Base-by-base conservation (phyloP, 2,888 invertebrate genomes). In the Aspidiotus rigidus region DNA sequence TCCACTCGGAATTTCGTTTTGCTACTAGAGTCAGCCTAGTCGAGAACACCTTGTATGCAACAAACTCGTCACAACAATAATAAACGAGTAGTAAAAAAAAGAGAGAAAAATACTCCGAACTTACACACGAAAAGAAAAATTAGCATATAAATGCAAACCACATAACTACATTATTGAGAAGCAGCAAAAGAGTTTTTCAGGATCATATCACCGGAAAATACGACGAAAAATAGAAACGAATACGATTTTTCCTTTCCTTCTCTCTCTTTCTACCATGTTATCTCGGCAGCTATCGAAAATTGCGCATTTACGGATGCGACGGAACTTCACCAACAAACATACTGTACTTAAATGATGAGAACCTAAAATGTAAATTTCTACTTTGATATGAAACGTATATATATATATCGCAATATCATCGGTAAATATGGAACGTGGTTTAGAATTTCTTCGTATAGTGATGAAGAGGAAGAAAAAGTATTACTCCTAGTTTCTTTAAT, bases 121-220 rank as follows among this genome's bases (percentile, higher is more conserved):
- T 28, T 28, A 28, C 28, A 28, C 28, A 41, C 57, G 11, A 67
- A 67, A 59, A n/a, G 49, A 67, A 67, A 67, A 67, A 67, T 67
- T 67, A 67, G 59, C 67, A 67, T 67, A 67, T 67, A 67, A 67
- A 67, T 67, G 59, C 53, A 60, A 67, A 57, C 62, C 67, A 42
- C 39, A 59, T 67, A 67, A 67, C 59, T 44, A 67, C 49, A 67
- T 67, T 67, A 67, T 59, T 39, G 59, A 28, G 28, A 59, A 59
- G 49, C 42, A 57, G 44, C 63, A 53, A 67, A 39, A 17, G 59
- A 67, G 44, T 59, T 67, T 67, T 67, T 67, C 60, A 28, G 67
- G 67, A 67, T 67, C 67, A 67, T 59, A 67, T 60, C 60, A 60
- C 67, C 40, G 60, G 59, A 67, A 67, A 67, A 67, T 67, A 67